Percentiles rank a stretch among this genome's conserved stretches.
These are phyloP conservation scores for Zalophus californianus DNA, from an alignment of 2,797 vertebrate species.

Conservation along the genomic window DNA sequence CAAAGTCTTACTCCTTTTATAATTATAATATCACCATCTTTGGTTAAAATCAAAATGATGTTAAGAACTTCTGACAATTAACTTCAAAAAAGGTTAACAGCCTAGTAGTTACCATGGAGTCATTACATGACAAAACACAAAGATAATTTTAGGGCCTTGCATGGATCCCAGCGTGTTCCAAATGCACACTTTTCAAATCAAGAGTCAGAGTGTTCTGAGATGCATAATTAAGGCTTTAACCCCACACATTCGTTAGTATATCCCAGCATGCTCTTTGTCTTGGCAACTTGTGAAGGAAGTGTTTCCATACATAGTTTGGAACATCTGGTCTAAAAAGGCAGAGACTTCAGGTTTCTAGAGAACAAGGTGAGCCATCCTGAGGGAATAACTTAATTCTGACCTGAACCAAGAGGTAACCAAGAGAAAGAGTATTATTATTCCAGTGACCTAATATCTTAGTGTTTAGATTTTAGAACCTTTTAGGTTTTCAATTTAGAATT, in stretches of 20 bases:
- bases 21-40: background rate
- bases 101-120: background rate
- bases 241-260: constrained; percentile 29
- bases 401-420: background rate
- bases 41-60: constrained; percentile 14
- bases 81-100: background rate
- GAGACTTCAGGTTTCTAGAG: constrained; percentile 36
- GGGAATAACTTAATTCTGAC: background rate
- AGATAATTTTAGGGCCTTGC: background rate
- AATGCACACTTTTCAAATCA: constrained; percentile 55
- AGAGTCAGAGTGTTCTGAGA: constrained; percentile 52
- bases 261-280: constrained; percentile 49
- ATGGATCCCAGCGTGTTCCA: constrained; percentile 6
- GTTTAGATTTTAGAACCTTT: background rate
- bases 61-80: constrained; percentile 35
- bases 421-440: background rate
- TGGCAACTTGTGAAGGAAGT: constrained; percentile 56
- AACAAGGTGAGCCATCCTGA: background rate
- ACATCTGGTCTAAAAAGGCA: constrained; percentile 34
- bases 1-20: background rate
- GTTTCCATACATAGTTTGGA: constrained; percentile 48
- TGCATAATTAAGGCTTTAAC: background rate
- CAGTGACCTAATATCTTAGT: background rate
- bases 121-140: constrained; percentile 47
- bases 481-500: background rate